Percentiles rank a stretch among this genome's conserved stretches.
Evolutionary conservation across 2,113 vertebrate genomes (phyloP).

Genomic region (Petaurus breviceps): DNA sequence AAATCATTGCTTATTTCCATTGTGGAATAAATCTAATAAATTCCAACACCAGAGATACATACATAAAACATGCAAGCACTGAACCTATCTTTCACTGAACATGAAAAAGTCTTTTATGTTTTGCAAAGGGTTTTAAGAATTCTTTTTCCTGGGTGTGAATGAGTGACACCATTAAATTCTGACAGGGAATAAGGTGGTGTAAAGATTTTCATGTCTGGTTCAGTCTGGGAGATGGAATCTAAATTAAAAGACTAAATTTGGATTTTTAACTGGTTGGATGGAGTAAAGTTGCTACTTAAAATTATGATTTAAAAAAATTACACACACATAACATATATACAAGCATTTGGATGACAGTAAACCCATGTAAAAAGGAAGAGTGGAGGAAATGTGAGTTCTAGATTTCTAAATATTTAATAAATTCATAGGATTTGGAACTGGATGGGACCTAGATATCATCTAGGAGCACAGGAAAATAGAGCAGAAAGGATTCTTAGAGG

Average conservation of each 20-base stretch:
- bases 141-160: not conserved
- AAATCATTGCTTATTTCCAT: not conserved
- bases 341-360: slow-evolving; percentile 24
- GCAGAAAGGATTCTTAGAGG: too few species aligned
- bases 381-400: not conserved
- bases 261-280: not conserved
- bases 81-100: slow-evolving; percentile 5
- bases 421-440: too few species aligned
- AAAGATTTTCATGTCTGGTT: slow-evolving; percentile 16
- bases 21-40: not conserved
- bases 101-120: not conserved
- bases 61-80: not conserved
- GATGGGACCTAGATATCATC: too few species aligned
- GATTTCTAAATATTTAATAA: too few species aligned
- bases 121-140: slow-evolving; percentile 3
- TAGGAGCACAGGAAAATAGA: too few species aligned
- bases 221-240: not conserved
- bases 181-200: not conserved
- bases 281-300: slow-evolving; percentile 20
- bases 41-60: not conserved
- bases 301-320: slow-evolving; percentile 32
- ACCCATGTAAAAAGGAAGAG: not conserved
- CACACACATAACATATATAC: not conserved
- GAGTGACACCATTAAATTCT: not conserved
- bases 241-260: not conserved